Evolutionary conservation across 2,888 invertebrate genomes (phyloP), one percentile per base, ranked within the genome.

Genomic region (Steromphala cineraria): DNA sequence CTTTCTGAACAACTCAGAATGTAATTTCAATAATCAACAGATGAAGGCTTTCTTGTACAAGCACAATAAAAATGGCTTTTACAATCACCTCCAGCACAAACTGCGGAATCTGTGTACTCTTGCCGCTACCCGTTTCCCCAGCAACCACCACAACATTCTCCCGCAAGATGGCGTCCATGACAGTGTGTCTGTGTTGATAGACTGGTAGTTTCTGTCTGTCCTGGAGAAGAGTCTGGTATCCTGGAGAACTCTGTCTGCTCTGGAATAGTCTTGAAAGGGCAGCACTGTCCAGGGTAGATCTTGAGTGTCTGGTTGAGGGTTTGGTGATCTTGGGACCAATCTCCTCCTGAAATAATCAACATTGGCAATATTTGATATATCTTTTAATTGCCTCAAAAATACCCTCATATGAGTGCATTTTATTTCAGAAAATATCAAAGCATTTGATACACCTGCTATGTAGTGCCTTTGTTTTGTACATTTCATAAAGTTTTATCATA

Each of bases 91-190:
- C 89, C 15, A 93, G 84, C 36, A 93, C 79, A 81, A 92, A 92
- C 84, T 93, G 93, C 24, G 93, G 92, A n/a, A 93, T 89, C 80
- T 93, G 93, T 1, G 92, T 93, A 85, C 92, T 92, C 82, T 93
- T 93, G 0, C 93, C 93, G 84, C 92, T 92, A 21, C 92, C 93
- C 10, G 93, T 93, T 80, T 93, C 93, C 40, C 92, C 92, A n/a
- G 91, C 92, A 40, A 93, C 85, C 55, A 93, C 88, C 17, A 92
- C 85, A 5, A 92, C 91, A 81, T 83, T 87, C 53, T 90, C 82
- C 13, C 81, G 81, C 13, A 80, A 75, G 3, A 93, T 82, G 8
- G 80, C 80, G 8, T 88, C 87, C 21, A 91, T 24, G 28, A 92
- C 88, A 17, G 79, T 71, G 1, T 85, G 85, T 75, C 83, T 87